Evolutionary conservation across 2,888 invertebrate species (phyloP).

Genomic region (Allolobophora icterica): DNA sequence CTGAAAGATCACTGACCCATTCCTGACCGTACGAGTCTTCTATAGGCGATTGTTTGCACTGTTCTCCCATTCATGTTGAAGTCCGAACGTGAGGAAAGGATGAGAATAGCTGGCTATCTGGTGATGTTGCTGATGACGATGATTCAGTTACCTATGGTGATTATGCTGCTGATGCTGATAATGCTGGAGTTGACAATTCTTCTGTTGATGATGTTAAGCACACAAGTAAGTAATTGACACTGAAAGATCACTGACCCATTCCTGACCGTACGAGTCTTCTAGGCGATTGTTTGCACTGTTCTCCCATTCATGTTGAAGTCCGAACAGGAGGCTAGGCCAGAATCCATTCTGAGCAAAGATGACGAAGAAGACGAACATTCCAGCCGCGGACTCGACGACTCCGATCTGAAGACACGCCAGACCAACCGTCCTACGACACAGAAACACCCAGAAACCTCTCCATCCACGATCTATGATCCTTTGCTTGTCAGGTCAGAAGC

Average conservation of each 20-base stretch:
- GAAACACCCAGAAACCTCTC: too few species aligned
- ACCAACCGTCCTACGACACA: conserved; percentile 76
- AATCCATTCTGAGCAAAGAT: conserved; percentile 99
- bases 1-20: conserved; percentile 43
- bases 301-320: conserved; percentile 97
- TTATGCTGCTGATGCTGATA: too few species aligned
- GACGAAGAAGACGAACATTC: conserved; percentile 99
- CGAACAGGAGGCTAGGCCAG: conserved; percentile 85
- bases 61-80: conserved; percentile 97
- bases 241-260: conserved; percentile 45
- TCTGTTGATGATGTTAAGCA: too few species aligned
- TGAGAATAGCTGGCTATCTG: too few species aligned
- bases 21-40: conserved; percentile 76
- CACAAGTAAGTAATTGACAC: too few species aligned
- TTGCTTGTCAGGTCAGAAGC: too few species aligned
- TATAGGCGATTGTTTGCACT: conserved; percentile 96
- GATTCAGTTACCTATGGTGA: too few species aligned
- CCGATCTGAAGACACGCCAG: conserved; percentile 99
- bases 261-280: conserved; percentile 76
- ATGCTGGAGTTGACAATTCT: too few species aligned
- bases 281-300: conserved; percentile 97
- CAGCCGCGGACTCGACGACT: conserved; percentile 99
- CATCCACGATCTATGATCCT: too few species aligned
- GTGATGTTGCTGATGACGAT: too few species aligned
- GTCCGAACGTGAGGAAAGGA: conserved; percentile 70